These are phyloP conservation scores for Melipona beecheii DNA, from an alignment of 2,888 invertebrate species.

Conservation along the genomic window DNA sequence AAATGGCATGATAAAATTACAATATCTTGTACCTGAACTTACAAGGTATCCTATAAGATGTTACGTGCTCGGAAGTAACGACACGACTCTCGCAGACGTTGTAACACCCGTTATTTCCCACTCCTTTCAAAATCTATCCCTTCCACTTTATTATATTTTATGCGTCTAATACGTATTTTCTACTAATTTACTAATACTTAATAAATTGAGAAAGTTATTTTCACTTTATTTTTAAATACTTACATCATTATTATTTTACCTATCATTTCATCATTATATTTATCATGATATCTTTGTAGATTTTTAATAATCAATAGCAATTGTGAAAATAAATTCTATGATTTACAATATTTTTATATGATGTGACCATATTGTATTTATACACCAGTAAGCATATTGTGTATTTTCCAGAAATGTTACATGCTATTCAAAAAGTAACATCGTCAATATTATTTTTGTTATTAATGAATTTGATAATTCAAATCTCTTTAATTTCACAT, in stretches of 20 bases:
- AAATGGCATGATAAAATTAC: slow-evolving; percentile 54
- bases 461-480: background rate
- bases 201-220: background rate
- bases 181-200: slow-evolving; percentile 22
- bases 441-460: slow-evolving; percentile 4
- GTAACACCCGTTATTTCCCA: slow-evolving; percentile 77
- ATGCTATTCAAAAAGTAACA: background rate
- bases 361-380: no score
- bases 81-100: slow-evolving; percentile 80
- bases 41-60: slow-evolving; percentile 79
- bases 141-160: slow-evolving; percentile 67
- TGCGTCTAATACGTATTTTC: slow-evolving; percentile 60
- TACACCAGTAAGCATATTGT: background rate
- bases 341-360: background rate
- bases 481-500: background rate
- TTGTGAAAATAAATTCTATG: background rate
- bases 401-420: background rate
- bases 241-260: background rate
- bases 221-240: background rate
- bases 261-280: background rate
- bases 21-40: slow-evolving; percentile 73
- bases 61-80: slow-evolving; percentile 81
- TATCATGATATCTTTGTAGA: background rate
- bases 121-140: slow-evolving; percentile 66
- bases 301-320: background rate